Percentiles rank a stretch among this genome's conserved stretches.
Evolutionary conservation across 2,797 vertebrate species (phyloP).

Genomic region (Microctenopoma lineatum): DNA sequence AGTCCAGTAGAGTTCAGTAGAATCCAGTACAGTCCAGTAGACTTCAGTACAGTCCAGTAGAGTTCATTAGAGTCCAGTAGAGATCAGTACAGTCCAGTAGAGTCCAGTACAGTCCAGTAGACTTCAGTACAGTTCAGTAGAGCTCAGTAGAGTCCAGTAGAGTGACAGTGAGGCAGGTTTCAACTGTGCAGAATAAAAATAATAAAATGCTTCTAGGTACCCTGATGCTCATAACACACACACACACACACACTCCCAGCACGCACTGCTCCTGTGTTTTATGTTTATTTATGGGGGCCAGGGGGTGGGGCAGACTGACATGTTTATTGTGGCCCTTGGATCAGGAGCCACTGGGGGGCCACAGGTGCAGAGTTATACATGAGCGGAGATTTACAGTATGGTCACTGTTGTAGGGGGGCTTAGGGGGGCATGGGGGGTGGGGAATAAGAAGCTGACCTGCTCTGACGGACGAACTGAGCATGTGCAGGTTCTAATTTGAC

Average conservation of each 20-base stretch:
- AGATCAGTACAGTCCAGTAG: no score
- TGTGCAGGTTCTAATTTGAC: no score
- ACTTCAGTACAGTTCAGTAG: no score
- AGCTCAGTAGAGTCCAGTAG: no score
- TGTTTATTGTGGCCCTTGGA: constrained; percentile 77
- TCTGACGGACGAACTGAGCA: no score
- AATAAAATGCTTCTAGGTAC: constrained; percentile 52
- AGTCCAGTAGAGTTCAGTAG: no score
- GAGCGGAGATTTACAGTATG: constrained; percentile 76
- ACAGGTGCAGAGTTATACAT: constrained; percentile 84
- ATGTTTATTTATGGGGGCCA: constrained; percentile 77
- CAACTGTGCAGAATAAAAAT: constrained; percentile 53
- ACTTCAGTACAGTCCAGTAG: no score
- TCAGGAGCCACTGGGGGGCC: constrained; percentile 57
- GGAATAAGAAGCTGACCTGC: no score
- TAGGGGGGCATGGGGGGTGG: background rate
- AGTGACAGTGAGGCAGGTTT: no score
- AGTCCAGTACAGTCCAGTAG: no score
- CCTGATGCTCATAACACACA: constrained; percentile 38
- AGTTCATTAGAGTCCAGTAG: no score
- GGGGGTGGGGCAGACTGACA: constrained; percentile 67
- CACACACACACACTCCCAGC: constrained; percentile 44
- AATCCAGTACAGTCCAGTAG: no score
- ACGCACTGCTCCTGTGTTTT: constrained; percentile 65
- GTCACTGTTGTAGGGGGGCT: constrained; percentile 18